Conservation (phyloP, 2,113 vertebrate species). For the Malurus alboscapulatus region DNA sequence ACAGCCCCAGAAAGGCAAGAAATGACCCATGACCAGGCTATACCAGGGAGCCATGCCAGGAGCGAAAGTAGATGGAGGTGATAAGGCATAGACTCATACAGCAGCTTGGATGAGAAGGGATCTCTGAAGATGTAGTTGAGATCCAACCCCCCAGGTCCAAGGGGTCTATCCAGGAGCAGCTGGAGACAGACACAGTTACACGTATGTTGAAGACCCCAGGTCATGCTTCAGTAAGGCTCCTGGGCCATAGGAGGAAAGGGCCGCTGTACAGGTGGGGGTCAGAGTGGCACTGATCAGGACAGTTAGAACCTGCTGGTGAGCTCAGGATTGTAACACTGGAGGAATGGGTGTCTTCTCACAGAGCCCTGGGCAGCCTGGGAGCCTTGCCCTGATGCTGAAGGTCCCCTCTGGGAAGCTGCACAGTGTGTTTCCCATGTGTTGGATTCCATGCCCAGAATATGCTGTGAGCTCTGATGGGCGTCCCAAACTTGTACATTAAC, state of each 20-base stretch:
- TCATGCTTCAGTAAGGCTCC: neutral
- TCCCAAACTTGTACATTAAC: neutral
- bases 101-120: neutral
- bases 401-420: neutral
- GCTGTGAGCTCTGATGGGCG: neutral
- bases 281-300: neutral
- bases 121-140: neutral
- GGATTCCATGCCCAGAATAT: neutral
- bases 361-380: neutral
- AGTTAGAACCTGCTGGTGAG: neutral
- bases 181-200: neutral
- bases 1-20: neutral
- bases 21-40: neutral
- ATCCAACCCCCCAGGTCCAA: neutral
- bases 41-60: neutral
- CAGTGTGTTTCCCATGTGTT: neutral
- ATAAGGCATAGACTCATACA: neutral
- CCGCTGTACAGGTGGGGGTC: rapidly evolving
- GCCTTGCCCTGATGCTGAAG: neutral
- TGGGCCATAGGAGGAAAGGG: neutral
- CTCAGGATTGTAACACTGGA: neutral
- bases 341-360: neutral
- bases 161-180: neutral
- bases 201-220: neutral
- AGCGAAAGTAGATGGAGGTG: neutral